phyloP scores from a whole-genome alignment of 2,797 vertebrate genomes.

The Sebastes nivosus region DNA sequence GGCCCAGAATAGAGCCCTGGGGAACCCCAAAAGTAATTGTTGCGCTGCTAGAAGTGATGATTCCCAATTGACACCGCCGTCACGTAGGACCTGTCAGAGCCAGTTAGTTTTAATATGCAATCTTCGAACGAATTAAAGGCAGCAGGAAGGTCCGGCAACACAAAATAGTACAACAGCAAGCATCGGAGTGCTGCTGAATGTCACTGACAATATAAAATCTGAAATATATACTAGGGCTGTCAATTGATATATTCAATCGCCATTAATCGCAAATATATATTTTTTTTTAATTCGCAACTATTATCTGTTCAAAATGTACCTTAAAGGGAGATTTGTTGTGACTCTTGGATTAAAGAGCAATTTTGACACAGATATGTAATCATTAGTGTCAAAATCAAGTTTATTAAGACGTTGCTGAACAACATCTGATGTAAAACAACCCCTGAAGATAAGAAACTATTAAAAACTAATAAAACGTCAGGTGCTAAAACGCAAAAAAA shows the following conservation, averaged over 20 bases:
- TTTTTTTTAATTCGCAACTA: too few relatives aligned
- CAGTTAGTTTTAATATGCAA: conserved; percentile 22
- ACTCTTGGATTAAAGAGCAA: background rate
- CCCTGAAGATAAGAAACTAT: background rate
- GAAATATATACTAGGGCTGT: background rate
- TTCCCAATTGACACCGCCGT: background rate
- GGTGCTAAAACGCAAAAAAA: conserved; percentile 25
- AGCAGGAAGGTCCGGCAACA: background rate
- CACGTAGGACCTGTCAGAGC: conserved; percentile 8
- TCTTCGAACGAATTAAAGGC: background rate
- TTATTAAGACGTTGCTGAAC: background rate
- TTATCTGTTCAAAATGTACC: too few relatives aligned
- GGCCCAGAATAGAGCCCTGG: conserved; percentile 28
- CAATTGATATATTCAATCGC: too few relatives aligned
- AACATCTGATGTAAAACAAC: conserved; percentile 12
- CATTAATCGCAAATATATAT: too few relatives aligned
- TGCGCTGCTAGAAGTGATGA: background rate
- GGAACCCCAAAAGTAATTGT: conserved; percentile 44
- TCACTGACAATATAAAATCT: background rate
- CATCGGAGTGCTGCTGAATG: background rate
- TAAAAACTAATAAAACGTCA: conserved; percentile 28
- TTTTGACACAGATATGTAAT: background rate
- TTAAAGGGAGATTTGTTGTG: too few relatives aligned
- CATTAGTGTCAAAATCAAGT: background rate
- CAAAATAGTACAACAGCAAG: background rate